A percentile compares a stretch with the other conserved stretches of the same genome.
phyloP scores from a whole-genome alignment of 30 jellyfish, hydroid and myxozoan genomes.

The Morbakka virulenta region DNA sequence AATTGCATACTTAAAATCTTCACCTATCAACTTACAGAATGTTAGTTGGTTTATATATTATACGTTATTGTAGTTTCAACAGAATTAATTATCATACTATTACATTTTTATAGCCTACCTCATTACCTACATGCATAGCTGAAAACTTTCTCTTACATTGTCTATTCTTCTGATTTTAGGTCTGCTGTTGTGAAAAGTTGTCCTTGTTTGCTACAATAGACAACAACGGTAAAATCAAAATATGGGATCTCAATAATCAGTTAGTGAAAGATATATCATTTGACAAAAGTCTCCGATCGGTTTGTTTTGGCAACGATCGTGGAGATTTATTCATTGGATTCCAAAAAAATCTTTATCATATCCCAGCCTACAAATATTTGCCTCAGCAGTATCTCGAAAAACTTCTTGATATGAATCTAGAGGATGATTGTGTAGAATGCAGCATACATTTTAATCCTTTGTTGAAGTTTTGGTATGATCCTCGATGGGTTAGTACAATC shows the following conservation, averaged over 20 bases:
- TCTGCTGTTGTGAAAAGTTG: constrained; percentile 59
- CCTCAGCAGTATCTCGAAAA: constrained; percentile 39
- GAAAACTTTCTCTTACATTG: too few species aligned
- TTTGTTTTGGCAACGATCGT: constrained; percentile 77
- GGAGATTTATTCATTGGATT: constrained; percentile 79
- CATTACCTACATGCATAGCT: too few species aligned
- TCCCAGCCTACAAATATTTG: constrained; percentile 61
- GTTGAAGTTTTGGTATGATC: constrained; percentile 77
- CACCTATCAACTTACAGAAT: too few species aligned
- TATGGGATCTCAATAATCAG: constrained; percentile 59
- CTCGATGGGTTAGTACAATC: constrained; percentile 41
- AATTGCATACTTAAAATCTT: too few species aligned
- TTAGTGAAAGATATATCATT: constrained; percentile 62
- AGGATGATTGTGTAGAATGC: constrained; percentile 58
- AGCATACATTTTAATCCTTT: constrained; percentile 62
- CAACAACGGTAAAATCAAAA: constrained; percentile 54
- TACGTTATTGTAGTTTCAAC: too few species aligned
- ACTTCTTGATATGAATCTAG: constrained; percentile 14
- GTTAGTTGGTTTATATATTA: too few species aligned
- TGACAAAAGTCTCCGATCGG: constrained; percentile 43
- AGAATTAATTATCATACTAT: too few species aligned
- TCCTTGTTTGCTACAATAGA: constrained; percentile 68
- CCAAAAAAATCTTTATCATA: constrained; percentile 59
- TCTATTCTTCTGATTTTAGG: too few species aligned
- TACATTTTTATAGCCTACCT: too few species aligned